A percentile compares a stretch with the other conserved stretches of the same genome.
Conservation (phyloP, 2,888 invertebrate species). For the Erebia epiphron region DNA sequence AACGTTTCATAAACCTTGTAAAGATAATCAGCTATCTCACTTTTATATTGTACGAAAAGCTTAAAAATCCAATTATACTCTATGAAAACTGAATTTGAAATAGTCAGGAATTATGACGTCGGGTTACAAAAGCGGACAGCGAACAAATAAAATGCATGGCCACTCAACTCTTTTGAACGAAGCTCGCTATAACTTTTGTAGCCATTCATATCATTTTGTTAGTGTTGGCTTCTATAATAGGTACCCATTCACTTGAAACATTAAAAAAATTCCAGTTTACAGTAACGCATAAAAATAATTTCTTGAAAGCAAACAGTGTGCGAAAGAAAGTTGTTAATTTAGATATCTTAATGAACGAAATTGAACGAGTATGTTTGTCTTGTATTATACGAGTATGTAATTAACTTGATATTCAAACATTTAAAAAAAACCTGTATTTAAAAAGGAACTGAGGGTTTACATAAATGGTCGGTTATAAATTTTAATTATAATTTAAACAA, state of each 20-base stretch:
- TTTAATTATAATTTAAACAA: no score
- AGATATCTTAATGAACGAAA: background rate
- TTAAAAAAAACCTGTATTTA: background rate
- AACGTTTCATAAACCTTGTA: background rate
- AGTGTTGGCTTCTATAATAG: slow-evolving; percentile 14
- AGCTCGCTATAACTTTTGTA: slow-evolving; percentile 25
- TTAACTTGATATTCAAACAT: background rate
- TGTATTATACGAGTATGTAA: no score
- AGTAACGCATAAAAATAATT: background rate
- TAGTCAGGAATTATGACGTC: slow-evolving; percentile 26
- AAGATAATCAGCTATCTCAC: background rate
- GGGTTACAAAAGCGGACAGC: slow-evolving; percentile 28
- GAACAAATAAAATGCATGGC: slow-evolving; percentile 35
- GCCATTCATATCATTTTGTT: slow-evolving; percentile 28
- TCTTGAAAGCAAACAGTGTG: background rate
- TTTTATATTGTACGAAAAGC: background rate
- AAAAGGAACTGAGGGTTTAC: background rate
- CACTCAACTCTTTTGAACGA: slow-evolving; percentile 35
- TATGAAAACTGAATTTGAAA: slow-evolving; percentile 35
- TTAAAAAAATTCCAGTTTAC: slow-evolving; percentile 9
- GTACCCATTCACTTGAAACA: background rate
- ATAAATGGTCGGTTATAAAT: background rate
- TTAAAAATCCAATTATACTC: slow-evolving; percentile 22
- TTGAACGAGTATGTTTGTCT: no score
- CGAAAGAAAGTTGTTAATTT: background rate